Evolutionary conservation across 2,797 vertebrate genomes (phyloP), one percentile per base, ranked within the genome.

Genomic region (Pseudochirops corinnae): DNA sequence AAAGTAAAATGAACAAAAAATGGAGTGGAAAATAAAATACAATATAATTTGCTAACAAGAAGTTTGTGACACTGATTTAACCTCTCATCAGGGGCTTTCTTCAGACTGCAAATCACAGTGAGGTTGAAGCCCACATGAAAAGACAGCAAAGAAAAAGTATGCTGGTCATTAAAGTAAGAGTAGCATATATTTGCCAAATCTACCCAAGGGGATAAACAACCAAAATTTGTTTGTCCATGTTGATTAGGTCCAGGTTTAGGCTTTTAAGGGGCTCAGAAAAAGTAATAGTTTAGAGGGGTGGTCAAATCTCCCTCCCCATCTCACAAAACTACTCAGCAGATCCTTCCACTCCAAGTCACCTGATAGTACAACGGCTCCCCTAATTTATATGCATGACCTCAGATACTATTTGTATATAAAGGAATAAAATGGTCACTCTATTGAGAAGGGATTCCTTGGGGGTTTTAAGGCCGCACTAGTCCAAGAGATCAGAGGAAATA

Each of bases 101-200:
- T 95, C 39, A 82, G 82, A 91, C 1, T 50, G 0, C 0, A 92
- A 92, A 94, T 92, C 7, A 46, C 90, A 55, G 9, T 58, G 26
- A 94, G 46, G 4, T 91, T 90, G 46, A 95, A 90, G 56, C 53
- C 6, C 56, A 98, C 94, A 96, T 52, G 50, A 93, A 92, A 55
- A 90, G 2, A 93, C 16, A 82, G 24, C 26, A 60, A 96, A 74
- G 0, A 56, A 56, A 46, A 62, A 46, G 24, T 10, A 52, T 2
- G 31, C 2, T 9, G 46, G 4, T 46, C 87, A 52, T 46, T 91
- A 82, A 95, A 93, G 29, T n/a, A 94, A 95, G 93, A 92, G 55
- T 82, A 92, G 93, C 93, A 95, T 13, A 26, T n/a, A 92, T 21
- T 67, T 95, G 94, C 26, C 92, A 96, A 95, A 95, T 94, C 90